Percentiles rank a stretch among this genome's conserved stretches.
Conservation (phyloP, 2,888 invertebrate genomes). For the Callyntrura guangdongensis region DNA sequence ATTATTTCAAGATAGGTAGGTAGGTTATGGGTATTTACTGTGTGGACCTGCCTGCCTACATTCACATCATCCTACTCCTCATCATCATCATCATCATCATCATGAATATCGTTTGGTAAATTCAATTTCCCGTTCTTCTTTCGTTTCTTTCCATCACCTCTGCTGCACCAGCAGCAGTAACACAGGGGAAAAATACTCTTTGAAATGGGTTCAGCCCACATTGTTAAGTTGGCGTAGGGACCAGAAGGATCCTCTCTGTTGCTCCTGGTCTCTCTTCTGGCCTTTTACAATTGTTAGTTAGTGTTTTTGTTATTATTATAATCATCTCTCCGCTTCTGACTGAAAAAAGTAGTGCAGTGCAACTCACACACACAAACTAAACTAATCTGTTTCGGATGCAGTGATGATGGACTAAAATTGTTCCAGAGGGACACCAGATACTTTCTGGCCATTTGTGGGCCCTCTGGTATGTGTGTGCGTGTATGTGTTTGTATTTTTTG, state of each 20-base stretch:
- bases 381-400: slow-evolving; percentile 58
- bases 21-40: slow-evolving; percentile 3
- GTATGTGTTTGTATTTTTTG: not conserved
- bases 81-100: not conserved
- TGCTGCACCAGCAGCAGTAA: not conserved
- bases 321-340: not conserved
- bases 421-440: slow-evolving; percentile 47
- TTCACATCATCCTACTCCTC: slow-evolving; percentile 9
- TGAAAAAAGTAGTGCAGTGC: not conserved
- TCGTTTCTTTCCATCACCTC: slow-evolving; percentile 40
- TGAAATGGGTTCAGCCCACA: slow-evolving; percentile 71
- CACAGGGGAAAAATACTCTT: slow-evolving; percentile 55
- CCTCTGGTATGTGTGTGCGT: not conserved
- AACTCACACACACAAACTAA: slow-evolving; percentile 15
- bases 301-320: not conserved
- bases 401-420: slow-evolving; percentile 48
- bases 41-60: slow-evolving; percentile 29
- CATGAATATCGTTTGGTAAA: slow-evolving; percentile 46
- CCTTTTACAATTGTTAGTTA: slow-evolving; percentile 20
- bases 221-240: slow-evolving; percentile 15
- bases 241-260: slow-evolving; percentile 46
- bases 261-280: not conserved
- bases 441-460: not conserved
- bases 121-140: slow-evolving; percentile 76
- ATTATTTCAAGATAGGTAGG: not conserved